Evolutionary conservation across 2,888 invertebrate species (phyloP), one percentile per base, ranked within the genome.

Genomic region (Dusona sp.): DNA sequence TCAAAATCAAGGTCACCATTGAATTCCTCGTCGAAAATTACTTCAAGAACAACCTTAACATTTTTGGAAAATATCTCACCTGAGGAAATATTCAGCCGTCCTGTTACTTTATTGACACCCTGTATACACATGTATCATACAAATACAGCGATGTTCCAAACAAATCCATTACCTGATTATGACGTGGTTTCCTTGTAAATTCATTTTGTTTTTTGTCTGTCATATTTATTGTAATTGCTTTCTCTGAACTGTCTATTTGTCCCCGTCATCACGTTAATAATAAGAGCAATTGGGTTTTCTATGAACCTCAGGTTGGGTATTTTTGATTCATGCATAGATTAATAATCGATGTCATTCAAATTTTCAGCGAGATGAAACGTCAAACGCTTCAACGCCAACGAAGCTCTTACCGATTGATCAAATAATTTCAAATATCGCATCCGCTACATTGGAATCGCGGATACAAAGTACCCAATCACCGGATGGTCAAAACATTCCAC

Each of bases 311-410:
- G 38, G 3, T 38, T n/a, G 9, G n/a, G 13, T 9, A 3, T 29
- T 29, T 33, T 11, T 11, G 61, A 11, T 36, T n/a, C 9, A 36
- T 1, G 57, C 25, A 4, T 25, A 29, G 22, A 51, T 48, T 36
- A 38, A 3, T 38, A 29, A 38, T 25, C 33, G 11, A 33, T n/a
- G 61, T 45, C 16, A 51, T 67, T 78, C 1, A 16, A 78, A 80
- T 78, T 85, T 94, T 48, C 93, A 94, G 94, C 94, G 94, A 92
- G 94, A 94, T 90, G 94, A 94, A 92, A 94, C 94, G 67, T 94
- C 94, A 3, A 94, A 94, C 72, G 91, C 92, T 3, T 93, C 93
- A 19, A 92, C 93, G 8, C 92, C 94, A n/a, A 93, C 94, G 25
- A 94, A 94, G 87, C 88, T 94, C 65, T 88, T 94, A 83, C 94